Conservation (phyloP, 2,113 vertebrate genomes). For the Chamaetylas fuelleborni region DNA sequence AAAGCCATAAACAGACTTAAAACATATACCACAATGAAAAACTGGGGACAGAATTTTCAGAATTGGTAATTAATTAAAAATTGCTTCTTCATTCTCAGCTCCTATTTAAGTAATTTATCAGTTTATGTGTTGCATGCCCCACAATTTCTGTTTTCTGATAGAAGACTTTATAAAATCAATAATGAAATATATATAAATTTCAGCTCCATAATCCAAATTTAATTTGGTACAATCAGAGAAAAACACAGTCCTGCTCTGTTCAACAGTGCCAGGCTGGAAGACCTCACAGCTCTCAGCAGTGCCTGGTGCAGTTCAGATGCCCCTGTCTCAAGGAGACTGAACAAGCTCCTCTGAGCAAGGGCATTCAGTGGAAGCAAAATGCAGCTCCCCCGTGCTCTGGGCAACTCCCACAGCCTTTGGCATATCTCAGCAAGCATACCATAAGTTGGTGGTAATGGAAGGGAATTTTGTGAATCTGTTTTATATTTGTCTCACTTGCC, state of each 20-base stretch:
- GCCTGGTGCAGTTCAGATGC: background rate
- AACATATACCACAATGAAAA: background rate
- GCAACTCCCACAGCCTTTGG: background rate
- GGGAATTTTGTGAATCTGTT: background rate
- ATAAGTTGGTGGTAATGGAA: background rate
- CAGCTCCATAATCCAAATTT: conserved; percentile 28
- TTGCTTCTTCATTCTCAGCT: background rate
- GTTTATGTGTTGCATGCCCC: background rate
- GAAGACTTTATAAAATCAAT: background rate
- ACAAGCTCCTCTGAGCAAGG: background rate
- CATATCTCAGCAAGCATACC: background rate
- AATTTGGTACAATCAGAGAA: background rate
- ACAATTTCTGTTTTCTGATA: background rate
- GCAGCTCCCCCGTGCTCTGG: accelerated
- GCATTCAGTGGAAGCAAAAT: background rate
- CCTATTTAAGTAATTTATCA: background rate
- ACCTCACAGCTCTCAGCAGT: background rate
- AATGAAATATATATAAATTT: conserved; percentile 33
- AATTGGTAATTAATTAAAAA: background rate
- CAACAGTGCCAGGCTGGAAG: background rate
- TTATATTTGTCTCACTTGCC: background rate
- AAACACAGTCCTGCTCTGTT: background rate
- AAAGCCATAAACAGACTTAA: background rate
- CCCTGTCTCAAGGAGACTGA: background rate
- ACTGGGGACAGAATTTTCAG: background rate